Conservation (phyloP, 1,140 invertebrate species). For the Drosophila subpulchrella region DNA sequence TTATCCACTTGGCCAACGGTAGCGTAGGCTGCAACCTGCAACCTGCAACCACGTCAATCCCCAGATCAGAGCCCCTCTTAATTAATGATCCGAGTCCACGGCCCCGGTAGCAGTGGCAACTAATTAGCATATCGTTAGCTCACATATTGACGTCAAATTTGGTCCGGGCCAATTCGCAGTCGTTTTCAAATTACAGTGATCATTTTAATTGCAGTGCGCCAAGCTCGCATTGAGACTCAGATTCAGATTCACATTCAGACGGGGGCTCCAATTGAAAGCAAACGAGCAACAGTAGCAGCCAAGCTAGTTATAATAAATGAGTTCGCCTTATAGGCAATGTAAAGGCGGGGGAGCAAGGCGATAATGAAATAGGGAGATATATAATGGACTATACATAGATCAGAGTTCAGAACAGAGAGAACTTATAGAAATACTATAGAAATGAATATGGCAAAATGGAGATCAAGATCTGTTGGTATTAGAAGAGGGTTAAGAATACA, state of each 20-base stretch:
- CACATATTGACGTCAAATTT: constrained; percentile 82
- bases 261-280: constrained; percentile 18
- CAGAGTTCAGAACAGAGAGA: constrained; percentile 17
- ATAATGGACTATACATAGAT: constrained; percentile 17
- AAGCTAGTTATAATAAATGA: constrained; percentile 43
- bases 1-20: constrained; percentile 77
- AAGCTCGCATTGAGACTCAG: constrained; percentile 29
- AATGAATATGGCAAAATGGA: neutral
- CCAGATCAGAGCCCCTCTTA: constrained; percentile 71
- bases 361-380: constrained; percentile 17
- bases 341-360: constrained; percentile 27
- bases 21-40: constrained; percentile 36
- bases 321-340: constrained; percentile 3
- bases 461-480: neutral
- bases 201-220: constrained; percentile 80
- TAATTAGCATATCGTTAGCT: constrained; percentile 81
- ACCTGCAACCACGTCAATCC: constrained; percentile 58
- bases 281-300: constrained; percentile 4
- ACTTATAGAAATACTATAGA: neutral
- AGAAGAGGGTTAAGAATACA: too few relatives aligned
- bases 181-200: constrained; percentile 77
- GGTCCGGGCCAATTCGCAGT: constrained; percentile 56
- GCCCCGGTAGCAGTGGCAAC: constrained; percentile 36
- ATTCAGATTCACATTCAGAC: constrained; percentile 4
- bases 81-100: constrained; percentile 66